Evolutionary conservation across 2,113 vertebrate genomes (phyloP), one percentile per base, ranked within the genome.

Genomic region (Perccottus glenii): DNA sequence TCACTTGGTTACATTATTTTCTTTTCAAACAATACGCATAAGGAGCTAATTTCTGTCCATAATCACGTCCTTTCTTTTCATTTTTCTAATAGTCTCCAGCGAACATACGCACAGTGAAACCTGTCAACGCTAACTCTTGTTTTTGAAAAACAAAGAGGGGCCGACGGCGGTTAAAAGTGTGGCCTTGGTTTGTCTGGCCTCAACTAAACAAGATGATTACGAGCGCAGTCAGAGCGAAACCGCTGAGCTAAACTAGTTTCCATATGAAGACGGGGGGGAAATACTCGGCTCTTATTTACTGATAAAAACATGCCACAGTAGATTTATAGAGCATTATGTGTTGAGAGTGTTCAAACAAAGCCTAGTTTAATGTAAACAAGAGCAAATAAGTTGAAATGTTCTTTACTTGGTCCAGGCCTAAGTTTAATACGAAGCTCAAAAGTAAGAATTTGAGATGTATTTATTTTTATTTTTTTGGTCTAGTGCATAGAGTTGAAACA

Each of bases 151-250:
- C 55, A 10, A 10, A 9, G 32, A 11, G 8, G 12, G 9, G 2
- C 16, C 12, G 2, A 32, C 11, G 10, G 36, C 57, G 8, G 40
- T 62, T 53, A 0, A 64, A 42, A 62, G 64, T 0, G 35, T 3
- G 27, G 45, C 27, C 2, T 42, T 11, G 46, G 3, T 66, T 66
- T 66, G 19, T 27, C 14, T 63, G 43, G 43, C 48, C 0, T 0
- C 65, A 35, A 9, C 32, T 9, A 4, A 52, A 6, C 16, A 42
- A 11, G 11, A 57, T 2, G 14, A 35, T 50, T 0, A 0, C 40
- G 45, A 58, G 52, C 61, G 2, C 47, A 64, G n/a, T 77, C 50
- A 58, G 50, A 53, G 43, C 5, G 33, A 5, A 67, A 15, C 27
- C n/a, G 0, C 19, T 16, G 42, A 33, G 27, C n/a, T 38, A 11